Base-by-base conservation (phyloP, 2,888 invertebrate genomes). In the Peribatodes rhomboidaria region DNA sequence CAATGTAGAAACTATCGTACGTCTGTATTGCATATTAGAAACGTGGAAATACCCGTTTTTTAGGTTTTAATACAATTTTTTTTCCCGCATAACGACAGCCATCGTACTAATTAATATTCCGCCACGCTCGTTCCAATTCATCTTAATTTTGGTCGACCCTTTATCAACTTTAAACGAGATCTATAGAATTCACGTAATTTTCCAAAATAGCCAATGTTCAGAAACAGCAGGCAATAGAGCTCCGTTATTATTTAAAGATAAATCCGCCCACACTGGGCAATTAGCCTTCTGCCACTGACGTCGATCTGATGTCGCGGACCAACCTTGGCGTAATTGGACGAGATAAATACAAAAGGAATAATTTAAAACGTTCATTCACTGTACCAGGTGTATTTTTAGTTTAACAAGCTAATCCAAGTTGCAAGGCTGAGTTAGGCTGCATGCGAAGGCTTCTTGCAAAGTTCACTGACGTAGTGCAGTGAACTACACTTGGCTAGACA, bases 401-500 rank as follows among this genome's bases (percentile, higher is more conserved):
- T 6, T 18, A 35, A 18, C 20, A 55, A 55, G 33, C 35, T n/a
- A 44, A 44, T 35, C 44, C 20, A 44, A 55, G 35, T 20, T 35
- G 27, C 49, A 16, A 16, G 13, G 13, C 31, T 3, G 33, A 44
- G 33, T 33, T 18, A 55, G 44, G n/a, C 44, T 35, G 35, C 33
- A 20, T 55, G 33, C 44, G 20, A 55, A 42, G 42, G 16, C 54
- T 14, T n/a, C 31, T 39, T 6, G 20, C 14, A 39, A 53, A 55
- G 55, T 55, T 55, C 55, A 33, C n/a, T 35, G 44, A 33, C 44
- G 42, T n/a, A 35, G 55, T 44, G 18, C 55, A 44, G 13, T 44
- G 55, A 35, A 16, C 55, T 41, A 42, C 16, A 42, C 31, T 55
- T 44, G 55, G 44, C 55, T 44, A 55, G 44, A 55, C 44, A 44